A percentile compares a stretch with the other conserved stretches of the same genome.
phyloP scores from a whole-genome alignment of 1,140 invertebrate species.

The Melanaphis sacchari region DNA sequence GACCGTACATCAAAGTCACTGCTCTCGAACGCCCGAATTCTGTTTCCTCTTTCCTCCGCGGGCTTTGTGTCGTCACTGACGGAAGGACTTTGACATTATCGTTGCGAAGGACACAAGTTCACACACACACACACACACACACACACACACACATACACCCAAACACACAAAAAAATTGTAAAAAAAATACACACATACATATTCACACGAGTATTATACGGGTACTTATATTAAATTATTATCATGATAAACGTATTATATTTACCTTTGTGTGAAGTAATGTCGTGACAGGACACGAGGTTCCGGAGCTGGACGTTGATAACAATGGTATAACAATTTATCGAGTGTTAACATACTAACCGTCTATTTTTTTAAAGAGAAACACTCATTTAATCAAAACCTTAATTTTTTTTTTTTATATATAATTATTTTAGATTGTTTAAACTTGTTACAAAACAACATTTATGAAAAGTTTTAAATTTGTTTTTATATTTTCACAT shows the following conservation, averaged over 20 bases:
- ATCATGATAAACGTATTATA: neutral
- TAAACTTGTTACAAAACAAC: too few species aligned
- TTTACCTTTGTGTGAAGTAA: neutral
- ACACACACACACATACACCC: too few species aligned
- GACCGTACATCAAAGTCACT: conserved; percentile 5
- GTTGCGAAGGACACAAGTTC: neutral
- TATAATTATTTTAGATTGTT: too few species aligned
- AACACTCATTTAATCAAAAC: neutral
- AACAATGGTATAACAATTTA: neutral
- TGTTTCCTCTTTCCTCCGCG: neutral
- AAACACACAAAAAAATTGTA: too few species aligned
- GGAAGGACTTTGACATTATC: conserved; percentile 16
- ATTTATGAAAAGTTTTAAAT: too few species aligned
- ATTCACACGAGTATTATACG: too few species aligned
- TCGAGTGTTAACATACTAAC: neutral
- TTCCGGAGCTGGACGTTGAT: neutral
- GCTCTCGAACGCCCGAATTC: neutral
- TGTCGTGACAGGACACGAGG: neutral
- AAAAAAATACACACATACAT: too few species aligned
- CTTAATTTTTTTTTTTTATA: too few species aligned
- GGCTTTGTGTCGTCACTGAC: neutral
- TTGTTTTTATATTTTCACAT: too few species aligned
- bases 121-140: too few species aligned
- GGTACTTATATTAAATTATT: neutral
- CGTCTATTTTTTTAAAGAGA: neutral